These are phyloP conservation scores for Tetranychus urticae DNA, from an alignment of 1,140 invertebrate species.

Conservation along the genomic window DNA sequence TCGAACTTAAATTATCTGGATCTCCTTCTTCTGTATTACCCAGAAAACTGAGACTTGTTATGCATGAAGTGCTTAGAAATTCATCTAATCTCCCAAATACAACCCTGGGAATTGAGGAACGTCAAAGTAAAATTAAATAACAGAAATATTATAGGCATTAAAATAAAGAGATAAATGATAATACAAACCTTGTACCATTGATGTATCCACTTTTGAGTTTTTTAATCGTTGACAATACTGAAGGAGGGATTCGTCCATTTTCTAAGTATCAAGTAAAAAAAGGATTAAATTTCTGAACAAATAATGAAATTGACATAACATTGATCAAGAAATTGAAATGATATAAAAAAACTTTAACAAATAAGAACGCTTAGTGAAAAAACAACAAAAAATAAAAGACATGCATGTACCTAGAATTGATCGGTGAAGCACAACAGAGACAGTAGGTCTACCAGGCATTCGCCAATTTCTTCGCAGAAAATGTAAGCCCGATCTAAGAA, in stretches of 20 bases:
- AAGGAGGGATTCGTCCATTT: constrained; percentile 65
- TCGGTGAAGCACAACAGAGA: constrained; percentile 34
- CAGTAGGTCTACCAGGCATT: constrained; percentile 56
- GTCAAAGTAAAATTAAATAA: constrained; percentile 19
- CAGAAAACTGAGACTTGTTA: constrained; percentile 81
- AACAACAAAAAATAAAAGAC: background rate
- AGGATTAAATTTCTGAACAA: background rate
- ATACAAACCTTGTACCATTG: constrained; percentile 47
- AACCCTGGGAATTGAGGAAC: constrained; percentile 24
- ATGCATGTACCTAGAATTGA: constrained; percentile 15
- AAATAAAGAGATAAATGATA: background rate
- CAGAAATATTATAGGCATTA: background rate
- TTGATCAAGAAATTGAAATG: no score
- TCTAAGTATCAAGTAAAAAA: constrained; percentile 28
- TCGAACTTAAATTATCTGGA: constrained; percentile 52
- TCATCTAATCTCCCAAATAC: constrained; percentile 69
- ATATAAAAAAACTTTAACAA: background rate
- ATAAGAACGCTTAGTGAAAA: background rate
- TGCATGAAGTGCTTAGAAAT: constrained; percentile 81
- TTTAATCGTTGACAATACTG: constrained; percentile 90
- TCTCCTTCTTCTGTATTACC: constrained; percentile 69
- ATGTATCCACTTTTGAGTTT: constrained; percentile 97
- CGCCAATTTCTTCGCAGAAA: constrained; percentile 83
- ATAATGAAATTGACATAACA: constrained; percentile 10
- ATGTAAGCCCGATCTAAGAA: constrained; percentile 59